Evolutionary conservation across 2,888 invertebrate genomes (phyloP).

Genomic region (Gonocerus acuteangulatus): DNA sequence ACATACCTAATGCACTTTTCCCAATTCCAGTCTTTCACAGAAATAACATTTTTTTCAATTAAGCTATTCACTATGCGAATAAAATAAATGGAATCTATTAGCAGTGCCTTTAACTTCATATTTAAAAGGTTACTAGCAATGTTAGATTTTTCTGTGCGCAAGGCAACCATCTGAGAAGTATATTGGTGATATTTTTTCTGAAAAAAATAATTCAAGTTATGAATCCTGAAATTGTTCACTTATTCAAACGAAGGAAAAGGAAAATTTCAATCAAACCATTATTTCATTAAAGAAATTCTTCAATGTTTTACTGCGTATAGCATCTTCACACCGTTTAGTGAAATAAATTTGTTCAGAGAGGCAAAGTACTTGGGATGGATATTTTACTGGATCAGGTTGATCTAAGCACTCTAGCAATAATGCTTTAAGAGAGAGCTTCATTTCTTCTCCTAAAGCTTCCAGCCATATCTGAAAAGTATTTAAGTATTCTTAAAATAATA

Average conservation of each 20-base stretch:
- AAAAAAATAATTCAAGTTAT: conserved; percentile 39
- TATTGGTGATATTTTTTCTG: conserved; percentile 48
- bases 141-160: conserved; percentile 47
- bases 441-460: conserved; percentile 68
- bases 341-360: conserved; percentile 78
- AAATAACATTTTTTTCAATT: conserved; percentile 58
- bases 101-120: conserved; percentile 82
- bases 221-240: too few relatives aligned
- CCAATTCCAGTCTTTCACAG: conserved; percentile 82
- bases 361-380: conserved; percentile 74
- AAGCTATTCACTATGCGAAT: conserved; percentile 72
- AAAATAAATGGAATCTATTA: conserved; percentile 90
- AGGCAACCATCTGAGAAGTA: conserved; percentile 46
- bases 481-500: neutral
- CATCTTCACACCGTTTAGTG: conserved; percentile 73
- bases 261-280: conserved; percentile 18
- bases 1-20: conserved; percentile 77
- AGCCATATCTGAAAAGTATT: conserved; percentile 58
- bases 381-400: conserved; percentile 52
- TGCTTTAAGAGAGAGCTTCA: conserved; percentile 67
- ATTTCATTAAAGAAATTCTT: conserved; percentile 13
- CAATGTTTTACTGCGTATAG: conserved; percentile 50
- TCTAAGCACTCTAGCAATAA: conserved; percentile 54
- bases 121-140: conserved; percentile 56
- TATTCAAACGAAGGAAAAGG: too few relatives aligned